phyloP scores from a whole-genome alignment of 2,797 vertebrate genomes.

The Ceryle rudis region DNA sequence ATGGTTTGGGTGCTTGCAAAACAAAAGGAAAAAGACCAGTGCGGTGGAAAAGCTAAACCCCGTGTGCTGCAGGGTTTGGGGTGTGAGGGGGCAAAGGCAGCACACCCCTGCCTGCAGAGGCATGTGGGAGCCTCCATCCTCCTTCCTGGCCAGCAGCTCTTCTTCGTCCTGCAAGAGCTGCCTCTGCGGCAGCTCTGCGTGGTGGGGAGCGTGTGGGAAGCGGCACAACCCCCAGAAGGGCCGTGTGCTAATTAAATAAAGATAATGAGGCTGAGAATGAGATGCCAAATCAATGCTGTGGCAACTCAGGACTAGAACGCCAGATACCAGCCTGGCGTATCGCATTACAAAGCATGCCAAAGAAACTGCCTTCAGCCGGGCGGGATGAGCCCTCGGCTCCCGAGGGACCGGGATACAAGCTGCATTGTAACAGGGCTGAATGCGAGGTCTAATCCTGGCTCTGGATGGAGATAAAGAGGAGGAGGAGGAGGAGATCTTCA shows the following conservation, averaged over 20 bases:
- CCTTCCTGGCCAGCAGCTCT: neutral
- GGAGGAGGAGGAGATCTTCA: conserved; percentile 71
- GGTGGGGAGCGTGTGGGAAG: conserved; percentile 35
- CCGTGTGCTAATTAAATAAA: conserved; percentile 65
- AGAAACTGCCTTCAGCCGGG: conserved; percentile 41
- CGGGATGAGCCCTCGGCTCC: conserved; percentile 38
- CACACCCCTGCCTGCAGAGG: neutral
- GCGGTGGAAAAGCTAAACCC: neutral
- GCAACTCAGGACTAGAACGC: conserved; percentile 45
- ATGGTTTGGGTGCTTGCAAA: neutral
- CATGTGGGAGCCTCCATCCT: neutral
- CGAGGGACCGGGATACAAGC: conserved; percentile 3
- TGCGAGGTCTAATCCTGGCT: conserved; percentile 56
- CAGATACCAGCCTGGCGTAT: conserved; percentile 52
- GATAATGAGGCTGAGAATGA: conserved; percentile 64
- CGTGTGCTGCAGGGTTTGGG: neutral
- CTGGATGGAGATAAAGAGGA: conserved; percentile 78
- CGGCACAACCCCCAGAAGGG: conserved; percentile 50
- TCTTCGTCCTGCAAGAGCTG: neutral
- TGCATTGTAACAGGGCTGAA: conserved; percentile 59
- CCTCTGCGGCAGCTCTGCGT: neutral
- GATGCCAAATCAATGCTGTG: conserved; percentile 69
- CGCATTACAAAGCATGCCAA: conserved; percentile 58
- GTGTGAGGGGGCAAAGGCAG: neutral
- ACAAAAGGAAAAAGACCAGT: neutral